Conservation (phyloP, 1,140 invertebrate species). For the Leptinotarsa texana region DNA sequence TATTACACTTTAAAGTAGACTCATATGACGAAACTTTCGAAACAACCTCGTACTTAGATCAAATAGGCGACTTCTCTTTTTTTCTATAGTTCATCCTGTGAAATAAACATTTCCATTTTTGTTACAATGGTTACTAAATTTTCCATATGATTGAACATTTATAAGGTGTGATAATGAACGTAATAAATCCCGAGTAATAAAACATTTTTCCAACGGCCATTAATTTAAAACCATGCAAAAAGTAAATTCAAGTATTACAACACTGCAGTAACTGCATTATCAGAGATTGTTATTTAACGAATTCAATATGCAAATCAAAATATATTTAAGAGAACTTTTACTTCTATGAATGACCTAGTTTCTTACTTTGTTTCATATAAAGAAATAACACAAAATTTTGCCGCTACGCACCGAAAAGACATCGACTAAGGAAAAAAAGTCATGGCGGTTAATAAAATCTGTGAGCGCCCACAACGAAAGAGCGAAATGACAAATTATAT, state of each 20-base stretch:
- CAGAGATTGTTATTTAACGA: conserved; percentile 15
- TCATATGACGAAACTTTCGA: too few species aligned
- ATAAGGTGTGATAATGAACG: too few species aligned
- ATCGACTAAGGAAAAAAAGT: conserved; percentile 21
- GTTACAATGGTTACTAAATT: too few species aligned
- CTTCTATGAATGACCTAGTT: conserved; percentile 18
- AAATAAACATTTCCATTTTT: too few species aligned
- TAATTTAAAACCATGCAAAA: not conserved
- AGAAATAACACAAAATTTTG: conserved; percentile 3
- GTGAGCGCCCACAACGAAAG: conserved; percentile 11
- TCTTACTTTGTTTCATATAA: conserved; percentile 10
- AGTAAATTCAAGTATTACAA: conserved; percentile 12
- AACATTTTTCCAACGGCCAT: too few species aligned
- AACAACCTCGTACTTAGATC: too few species aligned
- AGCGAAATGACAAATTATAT: conserved; percentile 16
- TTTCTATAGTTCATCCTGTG: too few species aligned
- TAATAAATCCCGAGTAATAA: too few species aligned
- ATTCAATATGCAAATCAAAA: conserved; percentile 15
- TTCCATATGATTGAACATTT: too few species aligned
- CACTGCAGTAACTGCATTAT: conserved; percentile 10
- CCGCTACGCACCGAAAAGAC: conserved; percentile 11
- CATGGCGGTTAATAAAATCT: conserved; percentile 26
- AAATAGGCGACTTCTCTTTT: too few species aligned
- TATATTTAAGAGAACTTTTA: conserved; percentile 15
- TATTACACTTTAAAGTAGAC: too few species aligned